A percentile compares a stretch with the other conserved stretches of the same genome.
Evolutionary conservation across 2,888 invertebrate genomes (phyloP).

Genomic region (Philereme vetulata): DNA sequence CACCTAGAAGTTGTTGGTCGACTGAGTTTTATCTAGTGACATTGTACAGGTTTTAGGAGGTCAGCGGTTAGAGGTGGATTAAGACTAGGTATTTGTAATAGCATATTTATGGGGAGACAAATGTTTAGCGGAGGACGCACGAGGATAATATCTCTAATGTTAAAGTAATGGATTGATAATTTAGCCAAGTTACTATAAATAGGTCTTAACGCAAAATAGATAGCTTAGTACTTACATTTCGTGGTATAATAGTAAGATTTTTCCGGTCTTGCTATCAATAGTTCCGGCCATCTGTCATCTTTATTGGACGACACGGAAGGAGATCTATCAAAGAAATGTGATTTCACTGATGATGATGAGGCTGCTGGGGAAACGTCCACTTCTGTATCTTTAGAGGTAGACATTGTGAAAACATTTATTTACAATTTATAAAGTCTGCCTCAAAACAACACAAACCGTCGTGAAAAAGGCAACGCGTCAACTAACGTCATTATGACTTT

Average conservation of each 20-base stretch:
- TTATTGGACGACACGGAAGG: conserved; percentile 67
- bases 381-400: conserved; percentile 63
- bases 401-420: conserved; percentile 61
- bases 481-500: conserved; percentile 10
- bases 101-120: too few species aligned
- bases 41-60: too few species aligned
- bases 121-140: too few species aligned
- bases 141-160: too few species aligned
- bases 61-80: too few species aligned
- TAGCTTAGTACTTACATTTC: conserved; percentile 63
- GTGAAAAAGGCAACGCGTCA: conserved; percentile 12
- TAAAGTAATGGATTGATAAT: too few species aligned
- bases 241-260: conserved; percentile 73
- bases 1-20: too few species aligned
- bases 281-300: conserved; percentile 80
- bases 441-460: conserved; percentile 39
- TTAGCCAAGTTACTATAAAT: too few species aligned
- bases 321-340: conserved; percentile 65
- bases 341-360: conserved; percentile 65
- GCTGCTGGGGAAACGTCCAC: conserved; percentile 63
- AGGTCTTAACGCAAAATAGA: background rate
- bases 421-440: conserved; percentile 19
- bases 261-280: conserved; percentile 72
- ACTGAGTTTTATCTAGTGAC: too few species aligned
- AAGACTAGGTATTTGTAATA: too few species aligned